phyloP scores from a whole-genome alignment of 2,888 invertebrate genomes.

The Chymomyza amoena region DNA sequence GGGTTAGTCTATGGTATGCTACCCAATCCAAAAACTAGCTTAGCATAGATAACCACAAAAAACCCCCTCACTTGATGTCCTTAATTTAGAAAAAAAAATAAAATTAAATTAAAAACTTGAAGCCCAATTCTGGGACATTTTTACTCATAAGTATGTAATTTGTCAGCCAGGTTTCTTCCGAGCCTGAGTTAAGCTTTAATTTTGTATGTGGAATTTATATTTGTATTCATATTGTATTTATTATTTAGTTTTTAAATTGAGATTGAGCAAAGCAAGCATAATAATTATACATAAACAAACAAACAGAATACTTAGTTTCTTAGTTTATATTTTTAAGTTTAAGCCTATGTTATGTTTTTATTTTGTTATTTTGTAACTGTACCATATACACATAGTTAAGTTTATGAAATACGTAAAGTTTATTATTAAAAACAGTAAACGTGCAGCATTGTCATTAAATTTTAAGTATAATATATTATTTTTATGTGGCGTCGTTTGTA shows the following conservation, averaged over 20 bases:
- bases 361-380: slow-evolving; percentile 54
- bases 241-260: slow-evolving; percentile 66
- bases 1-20: neutral
- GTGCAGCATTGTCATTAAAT: slow-evolving; percentile 67
- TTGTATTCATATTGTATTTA: slow-evolving; percentile 49
- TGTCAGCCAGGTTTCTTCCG: slow-evolving; percentile 3
- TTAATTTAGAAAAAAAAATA: slow-evolving; percentile 26
- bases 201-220: slow-evolving; percentile 31
- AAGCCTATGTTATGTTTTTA: slow-evolving; percentile 41
- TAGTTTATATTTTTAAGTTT: slow-evolving; percentile 35
- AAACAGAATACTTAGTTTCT: slow-evolving; percentile 12
- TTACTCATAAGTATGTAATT: neutral
- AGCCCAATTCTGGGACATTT: slow-evolving; percentile 8
- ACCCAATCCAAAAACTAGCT: neutral
- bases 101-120: slow-evolving; percentile 15
- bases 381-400: slow-evolving; percentile 40
- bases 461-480: slow-evolving; percentile 56
- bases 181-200: slow-evolving; percentile 58
- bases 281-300: neutral
- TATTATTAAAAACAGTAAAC: slow-evolving; percentile 37
- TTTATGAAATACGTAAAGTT: slow-evolving; percentile 46
- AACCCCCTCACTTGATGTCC: slow-evolving; percentile 58
- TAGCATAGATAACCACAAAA: neutral
- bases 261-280: neutral
- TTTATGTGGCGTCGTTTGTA: slow-evolving; percentile 38